Evolutionary conservation across 2,888 invertebrate genomes (phyloP), one percentile per base, ranked within the genome.

Genomic region (Philonicus albiceps): DNA sequence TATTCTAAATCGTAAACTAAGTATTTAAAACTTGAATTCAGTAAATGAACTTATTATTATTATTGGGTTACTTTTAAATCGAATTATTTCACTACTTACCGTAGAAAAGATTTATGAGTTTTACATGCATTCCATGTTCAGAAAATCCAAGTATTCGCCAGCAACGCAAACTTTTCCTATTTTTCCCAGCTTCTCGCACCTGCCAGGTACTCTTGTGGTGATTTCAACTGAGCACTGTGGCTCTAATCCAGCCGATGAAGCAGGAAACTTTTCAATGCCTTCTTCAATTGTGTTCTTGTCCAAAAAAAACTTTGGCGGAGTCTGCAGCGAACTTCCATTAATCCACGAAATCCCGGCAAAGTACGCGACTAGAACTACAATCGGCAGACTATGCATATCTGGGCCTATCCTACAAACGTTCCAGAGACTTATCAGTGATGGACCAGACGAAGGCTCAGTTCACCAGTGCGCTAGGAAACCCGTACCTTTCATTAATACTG

Each of bases 71-170:
- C n/a, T n/a, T 16, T 13, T 3, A 43, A 13, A 43, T 43, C 16
- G 40, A 16, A 3, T 13, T 3, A 6, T 13, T 43, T 43, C 16
- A n/a, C 5, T n/a, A 49, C 64, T 64, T 22, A 19, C 27, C 27
- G 22, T 43, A 27, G 64, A 19, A 27, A 11, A 19, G 27, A 3
- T 7, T 8, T 22, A 1, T 11, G 7, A 64, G 6, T 64, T 64
- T 88, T 89, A 90, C 89, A 90, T 89, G 88, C 90, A 90, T 40
- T 89, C 89, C 16, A 88, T 83, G 86, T 89, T 90, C 64, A 89
- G 88, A 43, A 91, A 89, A 81, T 91, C 92, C 89, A 92, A 90
- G 80, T 91, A 90, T 53, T 91, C 91, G 22, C 91, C 91, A 72
- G 92, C 90, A 64, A 91, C 89, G 81, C 91, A 91, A 87, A 91